Evolutionary conservation across 1,140 invertebrate genomes (phyloP).

Genomic region (Pogonus chalceus): DNA sequence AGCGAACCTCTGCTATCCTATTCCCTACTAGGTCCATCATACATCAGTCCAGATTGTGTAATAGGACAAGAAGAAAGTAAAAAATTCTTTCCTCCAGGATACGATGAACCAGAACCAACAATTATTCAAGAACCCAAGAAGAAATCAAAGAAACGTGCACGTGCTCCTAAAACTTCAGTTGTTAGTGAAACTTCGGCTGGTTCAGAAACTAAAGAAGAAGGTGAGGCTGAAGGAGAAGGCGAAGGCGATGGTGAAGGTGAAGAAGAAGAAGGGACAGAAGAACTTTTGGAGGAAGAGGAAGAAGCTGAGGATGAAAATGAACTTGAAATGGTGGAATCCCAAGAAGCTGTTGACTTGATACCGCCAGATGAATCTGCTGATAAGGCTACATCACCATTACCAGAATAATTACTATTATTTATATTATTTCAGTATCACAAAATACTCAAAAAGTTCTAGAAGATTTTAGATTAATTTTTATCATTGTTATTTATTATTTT

Average conservation of each 20-base stretch:
- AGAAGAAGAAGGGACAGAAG: neutral
- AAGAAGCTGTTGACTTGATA: neutral
- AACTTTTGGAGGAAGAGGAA: neutral
- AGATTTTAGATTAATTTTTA: no score
- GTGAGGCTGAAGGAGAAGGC: neutral
- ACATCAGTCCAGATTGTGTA: constrained; percentile 47
- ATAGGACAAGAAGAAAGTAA: constrained; percentile 44
- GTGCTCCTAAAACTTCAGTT: constrained; percentile 3
- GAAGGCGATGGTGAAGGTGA: neutral
- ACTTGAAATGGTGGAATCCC: neutral
- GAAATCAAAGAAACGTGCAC: constrained; percentile 13
- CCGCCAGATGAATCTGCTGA: neutral
- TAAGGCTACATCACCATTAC: neutral
- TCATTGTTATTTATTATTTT: no score
- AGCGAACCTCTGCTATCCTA: constrained; percentile 39
- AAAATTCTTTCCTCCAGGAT: constrained; percentile 48
- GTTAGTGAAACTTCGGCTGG: neutral
- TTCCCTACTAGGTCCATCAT: constrained; percentile 43
- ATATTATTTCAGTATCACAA: no score
- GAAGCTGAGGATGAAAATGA: neutral
- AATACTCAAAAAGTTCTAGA: no score
- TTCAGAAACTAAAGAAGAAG: neutral
- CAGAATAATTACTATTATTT: no score
- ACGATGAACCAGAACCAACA: constrained; percentile 32
- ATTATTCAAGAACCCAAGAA: constrained; percentile 37